phyloP scores from a whole-genome alignment of 2,113 vertebrate species.

The Halcyon senegalensis region DNA sequence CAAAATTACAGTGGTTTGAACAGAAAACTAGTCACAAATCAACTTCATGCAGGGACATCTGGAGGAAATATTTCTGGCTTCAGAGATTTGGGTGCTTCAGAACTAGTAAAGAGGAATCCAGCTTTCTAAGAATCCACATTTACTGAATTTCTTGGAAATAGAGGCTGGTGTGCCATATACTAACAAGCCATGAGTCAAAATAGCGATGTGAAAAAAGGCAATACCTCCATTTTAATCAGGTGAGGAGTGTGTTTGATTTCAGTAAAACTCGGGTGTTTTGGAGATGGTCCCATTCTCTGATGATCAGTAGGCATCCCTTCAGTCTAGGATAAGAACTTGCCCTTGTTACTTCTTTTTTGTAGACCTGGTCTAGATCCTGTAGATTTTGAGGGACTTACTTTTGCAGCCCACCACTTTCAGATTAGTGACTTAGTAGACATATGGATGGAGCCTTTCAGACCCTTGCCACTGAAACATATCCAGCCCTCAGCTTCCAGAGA shows the following conservation, averaged over 20 bases:
- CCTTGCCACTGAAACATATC: background rate
- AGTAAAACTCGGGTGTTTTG: background rate
- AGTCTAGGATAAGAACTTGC: background rate
- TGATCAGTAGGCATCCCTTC: background rate
- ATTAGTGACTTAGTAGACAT: background rate
- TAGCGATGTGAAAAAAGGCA: background rate
- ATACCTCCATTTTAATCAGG: background rate
- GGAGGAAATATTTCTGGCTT: conserved; percentile 50
- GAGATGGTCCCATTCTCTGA: background rate
- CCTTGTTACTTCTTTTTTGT: background rate
- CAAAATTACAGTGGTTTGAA: conserved; percentile 82
- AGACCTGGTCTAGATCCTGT: accelerated
- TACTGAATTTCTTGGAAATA: background rate
- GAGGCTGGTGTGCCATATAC: background rate
- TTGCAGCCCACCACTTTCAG: background rate
- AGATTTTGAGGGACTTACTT: background rate
- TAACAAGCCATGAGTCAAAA: background rate
- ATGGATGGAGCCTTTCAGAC: background rate
- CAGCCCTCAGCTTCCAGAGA: background rate
- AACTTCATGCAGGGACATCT: conserved; percentile 50
- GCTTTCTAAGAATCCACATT: background rate
- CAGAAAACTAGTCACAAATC: conserved; percentile 82
- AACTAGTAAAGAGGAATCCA: background rate
- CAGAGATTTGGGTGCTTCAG: background rate
- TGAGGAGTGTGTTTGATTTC: background rate